A percentile compares a stretch with the other conserved stretches of the same genome.
Conservation (phyloP, 2,113 vertebrate genomes). For the Bettongia penicillata region DNA sequence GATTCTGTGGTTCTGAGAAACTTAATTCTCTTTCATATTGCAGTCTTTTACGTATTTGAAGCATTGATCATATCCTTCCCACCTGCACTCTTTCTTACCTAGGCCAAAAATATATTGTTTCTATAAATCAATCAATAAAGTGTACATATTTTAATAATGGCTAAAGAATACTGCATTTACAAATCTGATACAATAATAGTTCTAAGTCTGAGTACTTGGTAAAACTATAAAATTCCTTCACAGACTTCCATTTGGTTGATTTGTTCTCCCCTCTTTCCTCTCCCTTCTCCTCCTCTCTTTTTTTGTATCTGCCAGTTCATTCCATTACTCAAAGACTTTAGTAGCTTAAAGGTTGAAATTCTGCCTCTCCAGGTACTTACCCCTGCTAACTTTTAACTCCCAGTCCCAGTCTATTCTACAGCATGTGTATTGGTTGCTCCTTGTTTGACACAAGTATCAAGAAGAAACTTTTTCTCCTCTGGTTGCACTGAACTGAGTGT, state of each 20-base stretch:
- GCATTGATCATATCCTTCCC: neutral
- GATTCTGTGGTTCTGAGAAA: neutral
- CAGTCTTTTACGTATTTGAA: neutral
- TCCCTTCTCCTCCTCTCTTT: neutral
- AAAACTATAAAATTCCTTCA: neutral
- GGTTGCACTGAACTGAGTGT: neutral
- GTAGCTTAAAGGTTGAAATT: neutral
- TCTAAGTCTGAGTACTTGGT: neutral
- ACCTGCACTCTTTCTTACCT: neutral
- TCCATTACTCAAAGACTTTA: neutral
- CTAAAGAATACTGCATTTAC: neutral
- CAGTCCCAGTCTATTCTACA: neutral
- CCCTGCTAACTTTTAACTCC: neutral
- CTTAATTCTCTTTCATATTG: neutral
- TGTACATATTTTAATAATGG: neutral
- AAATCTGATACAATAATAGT: neutral
- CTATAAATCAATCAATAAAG: neutral
- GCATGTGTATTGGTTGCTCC: neutral
- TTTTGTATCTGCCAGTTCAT: neutral
- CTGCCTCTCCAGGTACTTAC: neutral
- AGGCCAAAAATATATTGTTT: neutral
- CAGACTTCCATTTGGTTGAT: neutral
- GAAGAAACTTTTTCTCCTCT: neutral
- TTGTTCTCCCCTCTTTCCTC: neutral
- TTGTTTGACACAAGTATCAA: neutral